Percentiles rank a stretch among this genome's conserved stretches.
Conservation (phyloP, 2,113 vertebrate genomes). For the Brienomyrus brachyistius region DNA sequence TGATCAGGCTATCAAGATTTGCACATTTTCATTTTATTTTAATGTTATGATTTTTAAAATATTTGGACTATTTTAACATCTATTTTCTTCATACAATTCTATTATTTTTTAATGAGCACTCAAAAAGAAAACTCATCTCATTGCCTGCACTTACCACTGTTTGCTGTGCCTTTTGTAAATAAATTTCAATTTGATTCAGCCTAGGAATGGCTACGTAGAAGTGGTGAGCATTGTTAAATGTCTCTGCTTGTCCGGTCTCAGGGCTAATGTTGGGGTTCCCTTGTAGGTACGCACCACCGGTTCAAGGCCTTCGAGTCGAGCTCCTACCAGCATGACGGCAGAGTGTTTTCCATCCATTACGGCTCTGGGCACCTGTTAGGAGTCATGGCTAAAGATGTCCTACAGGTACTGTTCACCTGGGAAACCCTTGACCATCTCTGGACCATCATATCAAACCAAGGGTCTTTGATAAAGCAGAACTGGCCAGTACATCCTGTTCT, state of each 20-base stretch:
- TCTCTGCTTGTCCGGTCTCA: background rate
- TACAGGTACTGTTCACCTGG: constrained; percentile 48
- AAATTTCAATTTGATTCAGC: background rate
- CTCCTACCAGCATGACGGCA: constrained; percentile 52
- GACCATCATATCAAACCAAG: background rate
- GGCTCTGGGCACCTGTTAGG: constrained; percentile 67
- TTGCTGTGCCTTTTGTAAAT: background rate
- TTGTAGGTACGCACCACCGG: constrained; percentile 50
- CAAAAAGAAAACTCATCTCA: background rate
- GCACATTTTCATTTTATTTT: background rate
- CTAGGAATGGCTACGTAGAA: background rate
- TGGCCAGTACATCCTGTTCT: background rate
- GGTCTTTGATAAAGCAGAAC: background rate
- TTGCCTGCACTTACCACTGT: background rate
- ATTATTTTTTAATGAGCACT: background rate
- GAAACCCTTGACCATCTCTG: background rate
- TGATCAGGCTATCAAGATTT: background rate
- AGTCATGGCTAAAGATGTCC: constrained; percentile 57
- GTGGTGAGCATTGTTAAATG: background rate
- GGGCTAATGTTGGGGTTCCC: background rate
- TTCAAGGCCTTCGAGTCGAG: constrained; percentile 66
- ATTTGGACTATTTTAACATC: background rate
- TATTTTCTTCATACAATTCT: background rate
- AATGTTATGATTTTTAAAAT: background rate
- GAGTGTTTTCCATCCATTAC: constrained; percentile 62